Percentiles rank a stretch among this genome's conserved stretches.
Evolutionary conservation across 2,797 vertebrate species (phyloP).

Genomic region (Pempheris klunzingeri): DNA sequence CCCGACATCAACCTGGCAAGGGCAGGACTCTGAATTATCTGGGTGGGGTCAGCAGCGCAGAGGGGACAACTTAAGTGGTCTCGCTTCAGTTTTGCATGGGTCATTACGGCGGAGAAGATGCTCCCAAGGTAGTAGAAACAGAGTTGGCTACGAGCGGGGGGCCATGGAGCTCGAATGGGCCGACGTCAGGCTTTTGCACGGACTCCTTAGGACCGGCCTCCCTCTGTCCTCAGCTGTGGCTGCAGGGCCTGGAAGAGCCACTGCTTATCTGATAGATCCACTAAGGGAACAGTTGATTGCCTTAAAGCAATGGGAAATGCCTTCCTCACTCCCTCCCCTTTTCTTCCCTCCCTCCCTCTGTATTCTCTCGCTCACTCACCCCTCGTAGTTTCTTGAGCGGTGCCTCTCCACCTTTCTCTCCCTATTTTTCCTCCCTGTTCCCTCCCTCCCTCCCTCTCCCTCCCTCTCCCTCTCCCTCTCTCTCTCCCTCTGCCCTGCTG

Average conservation of each 20-base stretch:
- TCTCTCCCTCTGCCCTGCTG: conserved; percentile 70
- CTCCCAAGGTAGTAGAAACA: conserved; percentile 42
- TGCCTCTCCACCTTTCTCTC: conserved; percentile 58
- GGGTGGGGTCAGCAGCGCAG: conserved; percentile 72
- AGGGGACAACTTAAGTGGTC: conserved; percentile 62
- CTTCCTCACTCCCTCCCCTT: conserved; percentile 70
- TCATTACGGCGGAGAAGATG: conserved; percentile 69
- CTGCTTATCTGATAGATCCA: conserved; percentile 80
- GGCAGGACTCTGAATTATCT: conserved; percentile 69
- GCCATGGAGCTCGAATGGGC: conserved; percentile 21
- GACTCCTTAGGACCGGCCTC: conserved; percentile 30
- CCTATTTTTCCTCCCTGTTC: conserved; percentile 33
- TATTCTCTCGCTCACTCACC: conserved; percentile 54
- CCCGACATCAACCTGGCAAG: conserved; percentile 72
- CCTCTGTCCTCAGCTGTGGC: conserved; percentile 53
- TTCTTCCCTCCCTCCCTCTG: conserved; percentile 57
- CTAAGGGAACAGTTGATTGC: conserved; percentile 84
- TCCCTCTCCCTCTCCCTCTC: conserved; percentile 48
- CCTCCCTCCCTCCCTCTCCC: conserved; percentile 43
- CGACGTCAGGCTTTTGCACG: conserved; percentile 35
- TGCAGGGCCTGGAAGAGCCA: conserved; percentile 74
- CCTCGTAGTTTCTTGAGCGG: conserved; percentile 23
- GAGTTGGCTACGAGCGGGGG: conserved; percentile 12
- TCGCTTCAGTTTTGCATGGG: conserved; percentile 57
- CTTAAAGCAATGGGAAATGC: conserved; percentile 87